Evolutionary conservation across 2,888 invertebrate species (phyloP).

Genomic region (Synergus umbraculus): DNA sequence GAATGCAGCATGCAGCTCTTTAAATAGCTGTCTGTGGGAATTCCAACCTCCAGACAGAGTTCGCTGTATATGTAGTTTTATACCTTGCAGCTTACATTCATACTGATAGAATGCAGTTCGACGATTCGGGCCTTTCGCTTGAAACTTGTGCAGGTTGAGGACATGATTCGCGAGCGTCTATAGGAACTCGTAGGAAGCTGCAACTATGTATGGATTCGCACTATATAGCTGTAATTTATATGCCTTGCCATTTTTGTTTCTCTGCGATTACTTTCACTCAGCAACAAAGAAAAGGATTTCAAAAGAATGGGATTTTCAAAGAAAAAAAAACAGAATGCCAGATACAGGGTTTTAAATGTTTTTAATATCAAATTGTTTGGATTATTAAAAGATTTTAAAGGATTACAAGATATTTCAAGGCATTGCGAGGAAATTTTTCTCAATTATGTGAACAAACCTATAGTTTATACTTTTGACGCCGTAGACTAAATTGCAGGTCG

Average conservation of each 20-base stretch:
- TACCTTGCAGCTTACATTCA: slow-evolving; percentile 6
- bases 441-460: too few relatives aligned
- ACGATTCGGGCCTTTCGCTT: slow-evolving; percentile 12
- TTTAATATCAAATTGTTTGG: too few relatives aligned
- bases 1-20: slow-evolving; percentile 54
- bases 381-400: too few relatives aligned
- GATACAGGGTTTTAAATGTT: too few relatives aligned
- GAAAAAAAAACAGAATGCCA: not conserved
- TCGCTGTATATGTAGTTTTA: not conserved
- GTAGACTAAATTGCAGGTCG: slow-evolving; percentile 4
- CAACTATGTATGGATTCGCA: not conserved
- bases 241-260: not conserved
- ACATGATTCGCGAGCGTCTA: not conserved
- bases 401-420: too few relatives aligned
- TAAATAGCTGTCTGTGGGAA: slow-evolving; percentile 52
- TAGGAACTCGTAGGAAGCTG: not conserved
- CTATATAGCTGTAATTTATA: not conserved
- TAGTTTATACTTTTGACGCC: not conserved
- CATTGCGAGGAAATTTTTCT: too few relatives aligned
- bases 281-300: not conserved
- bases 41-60: slow-evolving; percentile 2
- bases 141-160: slow-evolving; percentile 1
- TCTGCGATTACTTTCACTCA: not conserved
- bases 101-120: slow-evolving; percentile 1
- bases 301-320: not conserved